Evolutionary conservation across 1,140 invertebrate species (phyloP).

Genomic region (Calliopsis andreniformis): DNA sequence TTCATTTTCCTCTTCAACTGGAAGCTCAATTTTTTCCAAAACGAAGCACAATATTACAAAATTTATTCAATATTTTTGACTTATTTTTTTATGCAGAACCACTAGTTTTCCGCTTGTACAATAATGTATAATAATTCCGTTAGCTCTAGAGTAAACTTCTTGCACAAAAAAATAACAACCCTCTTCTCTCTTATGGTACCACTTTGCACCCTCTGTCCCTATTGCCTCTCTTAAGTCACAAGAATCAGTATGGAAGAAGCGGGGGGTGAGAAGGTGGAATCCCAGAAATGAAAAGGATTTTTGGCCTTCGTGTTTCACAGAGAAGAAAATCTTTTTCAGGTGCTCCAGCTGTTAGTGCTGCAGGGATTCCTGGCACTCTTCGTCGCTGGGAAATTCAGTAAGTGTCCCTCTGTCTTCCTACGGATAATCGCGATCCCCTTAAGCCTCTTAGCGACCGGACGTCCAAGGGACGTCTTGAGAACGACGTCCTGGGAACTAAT

Average conservation of each 20-base stretch:
- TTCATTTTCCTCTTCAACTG: too few species aligned
- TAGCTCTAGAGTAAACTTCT: too few species aligned
- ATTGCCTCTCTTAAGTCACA: too few species aligned
- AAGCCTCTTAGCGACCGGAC: conserved; percentile 37
- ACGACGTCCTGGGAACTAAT: conserved; percentile 15
- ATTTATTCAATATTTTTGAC: too few species aligned
- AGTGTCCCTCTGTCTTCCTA: not conserved
- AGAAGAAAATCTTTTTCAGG: conserved; percentile 35
- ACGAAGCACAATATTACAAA: too few species aligned
- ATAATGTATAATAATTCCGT: too few species aligned
- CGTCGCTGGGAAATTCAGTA: conserved; percentile 40
- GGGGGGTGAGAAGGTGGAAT: not conserved
- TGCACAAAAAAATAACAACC: too few species aligned
- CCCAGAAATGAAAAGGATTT: not conserved
- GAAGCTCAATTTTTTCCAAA: too few species aligned
- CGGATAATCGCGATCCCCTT: conserved; percentile 38
- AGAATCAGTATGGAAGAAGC: too few species aligned
- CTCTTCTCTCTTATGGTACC: too few species aligned
- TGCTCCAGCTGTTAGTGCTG: conserved; percentile 24
- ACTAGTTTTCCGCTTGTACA: too few species aligned
- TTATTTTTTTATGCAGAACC: too few species aligned
- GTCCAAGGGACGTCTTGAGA: conserved; percentile 5
- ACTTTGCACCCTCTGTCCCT: not conserved
- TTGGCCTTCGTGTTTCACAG: not conserved
- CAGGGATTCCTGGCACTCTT: conserved; percentile 27